Evolutionary conservation across 1,140 invertebrate genomes (phyloP).

Genomic region (Ericerus pela): DNA sequence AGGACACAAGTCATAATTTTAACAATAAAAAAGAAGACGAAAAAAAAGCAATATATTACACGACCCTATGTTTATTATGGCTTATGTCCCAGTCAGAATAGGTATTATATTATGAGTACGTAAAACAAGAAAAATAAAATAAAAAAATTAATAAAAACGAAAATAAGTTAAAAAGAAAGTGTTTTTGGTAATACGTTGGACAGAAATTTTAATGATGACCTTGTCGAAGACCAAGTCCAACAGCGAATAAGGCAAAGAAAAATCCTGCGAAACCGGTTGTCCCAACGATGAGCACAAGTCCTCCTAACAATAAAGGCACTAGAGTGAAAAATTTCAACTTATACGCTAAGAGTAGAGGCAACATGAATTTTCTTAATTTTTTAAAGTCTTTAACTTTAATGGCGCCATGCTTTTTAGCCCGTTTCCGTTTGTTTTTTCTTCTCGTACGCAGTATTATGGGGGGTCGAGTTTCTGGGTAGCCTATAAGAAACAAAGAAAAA

Average conservation of each 20-base stretch:
- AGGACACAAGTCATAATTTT: too few species aligned
- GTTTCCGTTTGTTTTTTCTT: conserved; percentile 17
- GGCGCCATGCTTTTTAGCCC: conserved; percentile 20
- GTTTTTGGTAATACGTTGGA: conserved; percentile 5
- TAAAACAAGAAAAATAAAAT: too few species aligned
- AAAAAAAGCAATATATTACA: too few species aligned
- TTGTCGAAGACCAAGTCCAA: conserved; percentile 37
- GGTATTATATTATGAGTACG: too few species aligned
- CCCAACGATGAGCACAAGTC: conserved; percentile 51
- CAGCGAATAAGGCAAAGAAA: conserved; percentile 65
- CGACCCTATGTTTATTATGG: too few species aligned
- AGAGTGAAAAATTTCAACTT: conserved; percentile 67
- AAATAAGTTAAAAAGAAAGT: too few species aligned
- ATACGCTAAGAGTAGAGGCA: conserved; percentile 60
- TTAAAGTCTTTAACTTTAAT: conserved; percentile 40
- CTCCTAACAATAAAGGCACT: conserved; percentile 56
- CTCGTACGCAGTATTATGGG: conserved; percentile 13
- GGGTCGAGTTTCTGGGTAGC: conserved; percentile 15
- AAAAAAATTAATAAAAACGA: too few species aligned
- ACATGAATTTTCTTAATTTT: conserved; percentile 43
- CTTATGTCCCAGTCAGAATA: too few species aligned
- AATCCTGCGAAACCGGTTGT: conserved; percentile 64
- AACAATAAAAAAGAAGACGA: too few species aligned
- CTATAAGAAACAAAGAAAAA: conserved; percentile 7
- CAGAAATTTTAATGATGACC: conserved; percentile 17